phyloP scores from a whole-genome alignment of 2,113 vertebrate species.

The Phycodurus eques region DNA sequence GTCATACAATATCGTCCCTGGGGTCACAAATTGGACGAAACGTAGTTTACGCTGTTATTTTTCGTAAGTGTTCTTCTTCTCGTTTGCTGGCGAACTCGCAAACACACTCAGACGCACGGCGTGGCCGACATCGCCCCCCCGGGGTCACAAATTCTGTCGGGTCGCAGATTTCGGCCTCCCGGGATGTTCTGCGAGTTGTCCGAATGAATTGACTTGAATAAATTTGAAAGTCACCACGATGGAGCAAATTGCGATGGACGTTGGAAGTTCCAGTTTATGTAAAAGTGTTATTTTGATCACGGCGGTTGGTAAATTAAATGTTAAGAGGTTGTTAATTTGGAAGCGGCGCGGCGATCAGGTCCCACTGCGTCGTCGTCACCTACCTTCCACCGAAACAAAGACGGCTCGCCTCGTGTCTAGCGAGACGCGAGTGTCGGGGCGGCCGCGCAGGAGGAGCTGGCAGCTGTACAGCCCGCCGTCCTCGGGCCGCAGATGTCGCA shows the following conservation, averaged over 20 bases:
- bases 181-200: too few species aligned
- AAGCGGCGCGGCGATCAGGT: not conserved
- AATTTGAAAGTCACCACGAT: not conserved
- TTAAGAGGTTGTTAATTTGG: not conserved
- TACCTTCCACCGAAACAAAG: conserved; percentile 69
- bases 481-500: conserved; percentile 54
- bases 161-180: too few species aligned
- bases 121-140: too few species aligned
- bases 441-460: conserved; percentile 46
- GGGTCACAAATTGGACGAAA: too few species aligned
- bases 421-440: conserved; percentile 3
- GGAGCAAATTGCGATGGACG: not conserved
- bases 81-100: too few species aligned
- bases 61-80: too few species aligned
- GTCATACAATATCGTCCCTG: too few species aligned
- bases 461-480: conserved; percentile 68
- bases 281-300: not conserved
- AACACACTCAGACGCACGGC: too few species aligned
- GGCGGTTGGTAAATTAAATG: not conserved
- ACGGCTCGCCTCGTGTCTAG: conserved; percentile 45
- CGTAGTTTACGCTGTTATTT: too few species aligned
- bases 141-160: too few species aligned
- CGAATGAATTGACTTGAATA: not conserved
- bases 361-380: conserved; percentile 23
- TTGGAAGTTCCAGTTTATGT: not conserved